Evolutionary conservation across 2,888 invertebrate species (phyloP).

Genomic region (Netelia inedita): DNA sequence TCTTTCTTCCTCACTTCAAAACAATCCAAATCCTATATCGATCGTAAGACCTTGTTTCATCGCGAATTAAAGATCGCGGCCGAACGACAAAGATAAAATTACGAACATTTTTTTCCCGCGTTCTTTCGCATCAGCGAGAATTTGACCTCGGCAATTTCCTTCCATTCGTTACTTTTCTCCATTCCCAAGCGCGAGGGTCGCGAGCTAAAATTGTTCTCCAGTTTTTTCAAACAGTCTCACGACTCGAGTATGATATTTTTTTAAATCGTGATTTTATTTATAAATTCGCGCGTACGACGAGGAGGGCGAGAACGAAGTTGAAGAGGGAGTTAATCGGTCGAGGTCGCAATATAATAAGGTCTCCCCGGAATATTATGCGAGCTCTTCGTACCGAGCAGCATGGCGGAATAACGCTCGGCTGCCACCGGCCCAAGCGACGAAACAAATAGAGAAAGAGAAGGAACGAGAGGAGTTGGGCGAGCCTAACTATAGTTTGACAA

Average conservation of each 20-base stretch:
- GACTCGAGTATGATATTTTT: conserved; percentile 8
- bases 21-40: not conserved
- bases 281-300: conserved; percentile 32
- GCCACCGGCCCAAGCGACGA: conserved; percentile 7
- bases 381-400: conserved; percentile 53
- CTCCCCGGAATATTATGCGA: conserved; percentile 70
- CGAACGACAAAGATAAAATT: no score
- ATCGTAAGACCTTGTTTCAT: not conserved
- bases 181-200: not conserved
- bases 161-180: not conserved
- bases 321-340: conserved; percentile 75
- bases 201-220: conserved; percentile 34
- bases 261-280: conserved; percentile 31
- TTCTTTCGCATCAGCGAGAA: no score
- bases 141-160: no score
- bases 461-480: conserved; percentile 43
- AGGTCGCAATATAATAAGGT: conserved; percentile 76
- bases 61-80: no score
- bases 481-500: conserved; percentile 83
- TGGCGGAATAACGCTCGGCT: conserved; percentile 12
- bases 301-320: conserved; percentile 45
- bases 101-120: no score
- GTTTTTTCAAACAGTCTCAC: not conserved
- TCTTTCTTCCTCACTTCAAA: not conserved
- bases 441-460: conserved; percentile 18